A percentile compares a stretch with the other conserved stretches of the same genome.
phyloP scores from a whole-genome alignment of 1,140 invertebrate genomes.

The Drosophila mayri region DNA sequence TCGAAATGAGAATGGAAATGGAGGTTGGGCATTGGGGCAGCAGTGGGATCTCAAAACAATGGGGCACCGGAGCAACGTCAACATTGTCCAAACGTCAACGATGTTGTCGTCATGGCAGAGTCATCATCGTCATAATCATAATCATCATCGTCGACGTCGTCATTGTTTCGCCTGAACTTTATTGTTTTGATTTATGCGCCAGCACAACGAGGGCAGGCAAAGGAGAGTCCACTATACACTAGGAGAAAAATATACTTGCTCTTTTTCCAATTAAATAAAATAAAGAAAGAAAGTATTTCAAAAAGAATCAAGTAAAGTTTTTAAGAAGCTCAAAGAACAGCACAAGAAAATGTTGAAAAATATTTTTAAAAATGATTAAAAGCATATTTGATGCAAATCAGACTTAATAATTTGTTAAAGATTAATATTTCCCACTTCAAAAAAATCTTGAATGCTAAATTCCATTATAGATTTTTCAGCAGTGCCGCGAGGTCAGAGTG shows the following conservation, averaged over 20 bases:
- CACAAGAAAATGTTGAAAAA: neutral
- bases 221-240: conserved; percentile 12
- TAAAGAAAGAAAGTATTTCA: neutral
- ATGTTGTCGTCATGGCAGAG: conserved; percentile 56
- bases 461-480: neutral
- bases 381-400: neutral
- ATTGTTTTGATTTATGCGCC: conserved; percentile 82
- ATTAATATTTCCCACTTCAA: neutral
- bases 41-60: conserved; percentile 59
- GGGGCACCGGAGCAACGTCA: conserved; percentile 49
- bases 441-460: too few species aligned
- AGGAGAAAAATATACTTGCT: neutral
- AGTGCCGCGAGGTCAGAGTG: conserved; percentile 33
- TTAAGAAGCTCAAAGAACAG: neutral
- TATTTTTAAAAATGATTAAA: accelerated
- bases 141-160: conserved; percentile 53
- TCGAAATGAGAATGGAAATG: conserved; percentile 11
- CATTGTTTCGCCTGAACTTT: conserved; percentile 82
- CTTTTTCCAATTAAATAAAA: too few species aligned
- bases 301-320: neutral
- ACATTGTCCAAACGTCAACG: conserved; percentile 53
- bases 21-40: conserved; percentile 15
- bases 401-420: neutral
- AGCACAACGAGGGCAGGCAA: conserved; percentile 46
- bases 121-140: conserved; percentile 62